Base-by-base conservation (phyloP, 2,888 invertebrate species). In the Lepidocyrtinus sp. region DNA sequence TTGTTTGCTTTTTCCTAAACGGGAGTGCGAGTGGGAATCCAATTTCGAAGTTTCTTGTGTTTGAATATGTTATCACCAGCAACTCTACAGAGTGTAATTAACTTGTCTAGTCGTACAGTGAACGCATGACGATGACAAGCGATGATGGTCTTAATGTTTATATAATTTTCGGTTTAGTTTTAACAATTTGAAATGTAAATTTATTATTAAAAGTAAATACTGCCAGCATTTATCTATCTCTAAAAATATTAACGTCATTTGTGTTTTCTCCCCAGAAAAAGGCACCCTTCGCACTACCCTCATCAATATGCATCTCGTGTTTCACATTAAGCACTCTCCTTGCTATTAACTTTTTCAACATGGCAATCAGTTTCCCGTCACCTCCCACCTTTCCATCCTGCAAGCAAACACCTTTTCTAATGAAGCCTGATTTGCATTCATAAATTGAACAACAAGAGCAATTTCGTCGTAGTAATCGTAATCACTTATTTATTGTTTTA, bases 71-170 rank as follows among this genome's bases (percentile, higher is more conserved):
- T 59, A 71, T 62, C 46, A 22, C 61, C 50, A 15, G 15, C n/a
- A n/a, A n/a, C 1, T 59, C 26, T 70, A 61, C 15, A 36, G n/a
- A 45, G 36, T 25, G 75, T 75, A 75, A 75, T 75, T 75, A 75
- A 75, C 75, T 75, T 75, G 75, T 75, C 45, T 67, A 61, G 19
- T 62, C 15, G 2, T 15, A 50, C 2, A 17, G 17, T 12, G 12
- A 17, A 50, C 50, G 5, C 5, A 36, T 36, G 36, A 36, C 5
- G 36, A 36, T 12, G 36, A 36, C 5, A 17, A 50, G 15, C 1
- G 50, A 50, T 2, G n/a, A 17, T 50, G 50, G 17, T 50, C 17
- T 50, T 12, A n/a, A n/a, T n/a, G n/a, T n/a, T n/a, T n/a, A n/a
- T n/a, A n/a, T n/a, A n/a, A n/a, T n/a, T n/a, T n/a, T n/a, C n/a